Base-by-base conservation (phyloP, 2,113 vertebrate genomes). In the Hemiprocne comata region DNA sequence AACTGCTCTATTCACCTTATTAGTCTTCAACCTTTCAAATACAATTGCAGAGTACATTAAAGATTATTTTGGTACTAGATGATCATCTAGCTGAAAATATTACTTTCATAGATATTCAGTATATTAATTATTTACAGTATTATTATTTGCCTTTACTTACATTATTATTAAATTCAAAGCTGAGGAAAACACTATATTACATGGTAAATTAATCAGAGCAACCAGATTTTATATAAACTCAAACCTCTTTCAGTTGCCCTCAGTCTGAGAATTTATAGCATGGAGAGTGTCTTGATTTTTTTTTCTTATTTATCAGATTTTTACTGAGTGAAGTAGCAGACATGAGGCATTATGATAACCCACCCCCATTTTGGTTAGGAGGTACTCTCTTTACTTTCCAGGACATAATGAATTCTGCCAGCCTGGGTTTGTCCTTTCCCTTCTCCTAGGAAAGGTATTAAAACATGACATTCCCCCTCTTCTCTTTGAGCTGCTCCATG, bases 1-100 rank as follows among this genome's bases (percentile, higher is more conserved):
- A 79, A 80, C 51, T 83, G 23, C 18, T 90, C 72, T 48, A 24
- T 92, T 96, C 78, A 60, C n/a, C 67, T 88, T 29, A 81, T 55
- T 89, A 86, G 17, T 67, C 57, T 86, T 86, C 89, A 90, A 48
- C 10, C 23, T 90, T 77, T 71, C 65, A 81, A 84, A 87, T n/a
- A 28, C 18, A 95, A 61, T n/a, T 80, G 24, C 26, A 77, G 73
- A 92, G 90, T 86, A 36, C 34, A 90, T 89, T 58, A 92, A 93
- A 89, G 55, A 67, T 51, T 85, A 60, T 80, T 90, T 88, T 88
- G 11, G 42, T 70, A 57, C 13, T 58, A 58, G 40, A 50, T 55
- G 11, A 86, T 83, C 6, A 50, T 77, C 34, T 76, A 74, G 60
- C 23, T 85, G 66, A 95, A 91, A 92, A 74, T 78, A 58, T 51